These are phyloP conservation scores for Thalpophila matura DNA, from an alignment of 2,888 invertebrate species.

Conservation along the genomic window DNA sequence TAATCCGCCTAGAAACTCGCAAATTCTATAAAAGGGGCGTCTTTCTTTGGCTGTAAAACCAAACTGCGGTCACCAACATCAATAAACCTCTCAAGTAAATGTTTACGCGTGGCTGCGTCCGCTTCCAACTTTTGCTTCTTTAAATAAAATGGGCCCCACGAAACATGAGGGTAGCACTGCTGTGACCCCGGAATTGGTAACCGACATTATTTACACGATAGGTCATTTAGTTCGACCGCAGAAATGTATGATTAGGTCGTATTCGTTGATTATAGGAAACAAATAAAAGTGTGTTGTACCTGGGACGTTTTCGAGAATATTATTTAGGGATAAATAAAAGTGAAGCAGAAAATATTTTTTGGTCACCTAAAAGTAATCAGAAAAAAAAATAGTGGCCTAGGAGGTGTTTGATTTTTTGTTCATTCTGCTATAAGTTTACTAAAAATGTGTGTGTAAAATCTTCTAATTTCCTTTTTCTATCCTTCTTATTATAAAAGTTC, in stretches of 20 bases:
- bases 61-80: conserved; percentile 84
- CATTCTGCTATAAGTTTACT: no score
- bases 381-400: no score
- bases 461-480: no score
- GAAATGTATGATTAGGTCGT: conserved; percentile 34
- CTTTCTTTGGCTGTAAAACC: conserved; percentile 74
- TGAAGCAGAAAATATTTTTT: no score
- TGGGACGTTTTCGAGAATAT: background rate
- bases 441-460: background rate
- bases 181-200: conserved; percentile 63
- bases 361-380: no score
- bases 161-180: conserved; percentile 74
- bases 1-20: conserved; percentile 64
- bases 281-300: background rate
- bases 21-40: conserved; percentile 64
- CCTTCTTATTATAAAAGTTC: no score
- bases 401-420: no score
- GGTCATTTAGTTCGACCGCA: conserved; percentile 49
- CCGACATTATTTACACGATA: conserved; percentile 59
- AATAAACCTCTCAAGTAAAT: conserved; percentile 87
- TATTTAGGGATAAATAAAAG: background rate
- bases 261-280: conserved; percentile 26
- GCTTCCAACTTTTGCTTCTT: conserved; percentile 81
- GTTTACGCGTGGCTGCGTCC: conserved; percentile 83
- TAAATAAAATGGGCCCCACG: conserved; percentile 79